phyloP scores from a whole-genome alignment of 1,140 invertebrate genomes.

The Colletes gigas region DNA sequence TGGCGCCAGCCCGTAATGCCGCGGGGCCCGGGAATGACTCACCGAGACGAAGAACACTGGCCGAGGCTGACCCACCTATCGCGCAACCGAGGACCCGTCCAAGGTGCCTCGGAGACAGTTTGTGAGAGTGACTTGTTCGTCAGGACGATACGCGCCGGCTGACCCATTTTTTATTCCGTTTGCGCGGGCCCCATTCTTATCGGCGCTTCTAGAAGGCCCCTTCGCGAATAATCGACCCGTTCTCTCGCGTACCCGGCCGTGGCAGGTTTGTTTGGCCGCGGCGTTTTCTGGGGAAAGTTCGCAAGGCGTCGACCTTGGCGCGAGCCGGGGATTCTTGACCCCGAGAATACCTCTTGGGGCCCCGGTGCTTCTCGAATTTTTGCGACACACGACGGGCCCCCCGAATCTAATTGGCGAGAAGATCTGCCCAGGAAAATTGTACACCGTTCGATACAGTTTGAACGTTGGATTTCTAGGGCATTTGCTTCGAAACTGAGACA shows the following conservation, averaged over 20 bases:
- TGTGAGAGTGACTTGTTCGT: conserved; percentile 61
- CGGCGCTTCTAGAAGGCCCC: not conserved
- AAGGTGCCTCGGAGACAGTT: conserved; percentile 71
- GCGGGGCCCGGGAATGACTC: conserved; percentile 74
- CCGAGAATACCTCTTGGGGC: not conserved
- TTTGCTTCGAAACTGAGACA: too few relatives aligned
- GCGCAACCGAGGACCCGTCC: conserved; percentile 72
- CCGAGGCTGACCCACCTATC: conserved; percentile 74
- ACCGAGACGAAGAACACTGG: conserved; percentile 67
- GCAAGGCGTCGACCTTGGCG: conserved; percentile 28
- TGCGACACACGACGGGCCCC: not conserved
- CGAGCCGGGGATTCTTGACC: conserved; percentile 53
- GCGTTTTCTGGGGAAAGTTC: conserved; percentile 35
- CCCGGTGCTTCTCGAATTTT: not conserved
- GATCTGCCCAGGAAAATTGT: too few relatives aligned
- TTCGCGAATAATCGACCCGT: not conserved
- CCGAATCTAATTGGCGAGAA: too few relatives aligned
- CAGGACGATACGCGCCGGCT: conserved; percentile 56
- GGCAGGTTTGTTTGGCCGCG: not conserved
- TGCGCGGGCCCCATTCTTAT: not conserved
- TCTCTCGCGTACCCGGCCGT: not conserved
- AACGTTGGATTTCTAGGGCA: too few relatives aligned
- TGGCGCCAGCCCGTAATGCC: conserved; percentile 75
- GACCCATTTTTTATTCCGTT: conserved; percentile 56
- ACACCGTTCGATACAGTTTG: too few relatives aligned